Evolutionary conservation across 2,797 vertebrate species (phyloP).

Genomic region (Crocidura indochinensis): DNA sequence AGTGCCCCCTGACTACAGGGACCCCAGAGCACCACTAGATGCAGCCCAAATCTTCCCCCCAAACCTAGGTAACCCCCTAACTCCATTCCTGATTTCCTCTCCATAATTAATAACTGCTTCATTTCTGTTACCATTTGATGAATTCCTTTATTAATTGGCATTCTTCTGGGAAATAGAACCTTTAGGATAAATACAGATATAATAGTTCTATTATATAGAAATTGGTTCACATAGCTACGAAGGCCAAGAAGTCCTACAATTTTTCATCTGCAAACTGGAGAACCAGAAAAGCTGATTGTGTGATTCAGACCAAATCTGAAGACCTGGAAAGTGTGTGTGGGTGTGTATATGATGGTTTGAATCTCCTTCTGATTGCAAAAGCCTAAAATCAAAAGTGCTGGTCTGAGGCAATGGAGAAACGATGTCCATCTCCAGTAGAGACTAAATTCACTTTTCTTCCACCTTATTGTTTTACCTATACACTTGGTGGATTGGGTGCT

Average conservation of each 20-base stretch:
- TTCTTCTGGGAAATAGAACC: constrained; percentile 7
- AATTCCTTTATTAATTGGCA: neutral
- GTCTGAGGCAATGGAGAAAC: neutral
- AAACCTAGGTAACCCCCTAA: too few relatives aligned
- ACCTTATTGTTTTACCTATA: neutral
- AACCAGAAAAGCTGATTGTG: neutral
- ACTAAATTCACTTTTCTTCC: neutral
- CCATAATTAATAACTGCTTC: neutral
- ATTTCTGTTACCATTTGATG: neutral
- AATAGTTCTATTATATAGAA: constrained; percentile 5
- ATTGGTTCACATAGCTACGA: neutral
- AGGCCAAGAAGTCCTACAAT: neutral
- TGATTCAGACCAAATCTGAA: neutral
- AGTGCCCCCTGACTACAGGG: too few relatives aligned
- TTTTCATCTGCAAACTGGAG: neutral
- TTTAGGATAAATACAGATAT: neutral
- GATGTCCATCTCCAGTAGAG: neutral
- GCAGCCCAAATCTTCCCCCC: too few relatives aligned
- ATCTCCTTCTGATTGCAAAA: neutral
- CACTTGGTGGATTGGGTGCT: neutral
- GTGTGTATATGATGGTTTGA: neutral
- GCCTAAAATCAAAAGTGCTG: neutral
- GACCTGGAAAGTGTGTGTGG: neutral
- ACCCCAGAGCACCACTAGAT: too few relatives aligned
- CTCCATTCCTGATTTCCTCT: neutral